Evolutionary conservation across 2,888 invertebrate species (phyloP).

Genomic region (Hydriomena furcata): DNA sequence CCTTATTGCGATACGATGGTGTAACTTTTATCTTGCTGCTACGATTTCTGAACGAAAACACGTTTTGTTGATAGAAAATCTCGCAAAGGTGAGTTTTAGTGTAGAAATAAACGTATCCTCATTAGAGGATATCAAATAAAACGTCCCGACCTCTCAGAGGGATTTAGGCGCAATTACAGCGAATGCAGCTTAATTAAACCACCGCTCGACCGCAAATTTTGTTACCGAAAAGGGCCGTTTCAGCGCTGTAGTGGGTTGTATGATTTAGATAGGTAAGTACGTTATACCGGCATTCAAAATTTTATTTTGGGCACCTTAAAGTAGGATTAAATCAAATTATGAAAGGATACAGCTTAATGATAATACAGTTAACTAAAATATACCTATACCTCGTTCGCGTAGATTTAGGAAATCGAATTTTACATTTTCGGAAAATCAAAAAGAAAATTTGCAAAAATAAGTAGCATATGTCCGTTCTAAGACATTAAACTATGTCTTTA

Average conservation of each 20-base stretch:
- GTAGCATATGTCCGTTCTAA: no score
- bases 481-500: no score
- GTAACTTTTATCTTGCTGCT: no score
- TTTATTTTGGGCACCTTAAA: no score
- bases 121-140: constrained; percentile 14
- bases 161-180: constrained; percentile 31
- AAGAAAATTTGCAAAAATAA: no score
- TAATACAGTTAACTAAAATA: no score
- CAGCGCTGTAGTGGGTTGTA: not conserved
- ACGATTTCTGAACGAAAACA: not conserved
- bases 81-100: not conserved
- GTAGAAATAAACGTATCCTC: constrained; percentile 10
- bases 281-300: not conserved
- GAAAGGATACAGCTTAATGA: no score
- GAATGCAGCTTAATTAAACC: constrained; percentile 54
- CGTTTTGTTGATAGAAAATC: not conserved
- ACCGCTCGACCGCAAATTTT: constrained; percentile 57
- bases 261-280: not conserved
- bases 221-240: constrained; percentile 46
- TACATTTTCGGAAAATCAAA: no score
- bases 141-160: constrained; percentile 2
- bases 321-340: no score
- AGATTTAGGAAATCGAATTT: no score
- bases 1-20: no score
- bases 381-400: no score